phyloP scores from a whole-genome alignment of 1,140 invertebrate species.

The Archegozetes longisetosus region DNA sequence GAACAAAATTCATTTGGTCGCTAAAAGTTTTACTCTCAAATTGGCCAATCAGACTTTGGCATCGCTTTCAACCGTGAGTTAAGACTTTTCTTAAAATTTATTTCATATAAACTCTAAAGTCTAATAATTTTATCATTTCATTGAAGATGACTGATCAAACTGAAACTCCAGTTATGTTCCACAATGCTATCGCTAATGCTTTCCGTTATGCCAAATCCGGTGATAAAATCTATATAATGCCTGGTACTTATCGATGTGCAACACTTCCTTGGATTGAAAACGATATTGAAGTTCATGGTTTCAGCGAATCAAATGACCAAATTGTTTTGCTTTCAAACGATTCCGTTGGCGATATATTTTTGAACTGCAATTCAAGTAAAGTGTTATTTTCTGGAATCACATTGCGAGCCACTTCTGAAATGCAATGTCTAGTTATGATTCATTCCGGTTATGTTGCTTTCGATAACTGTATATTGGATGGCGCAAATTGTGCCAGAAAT shows the following conservation, averaged over 20 bases:
- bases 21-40: background rate
- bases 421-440: slow-evolving; percentile 16
- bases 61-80: background rate
- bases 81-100: background rate
- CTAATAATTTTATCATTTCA: background rate
- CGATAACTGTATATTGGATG: slow-evolving; percentile 15
- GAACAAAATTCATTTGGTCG: slow-evolving; percentile 2
- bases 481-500: background rate
- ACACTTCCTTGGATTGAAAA: slow-evolving; percentile 19
- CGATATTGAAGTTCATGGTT: slow-evolving; percentile 16
- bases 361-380: slow-evolving; percentile 13
- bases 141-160: slow-evolving; percentile 8
- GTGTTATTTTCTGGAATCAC: slow-evolving; percentile 16
- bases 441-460: slow-evolving; percentile 16
- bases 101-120: background rate
- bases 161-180: slow-evolving; percentile 12
- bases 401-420: slow-evolving; percentile 3
- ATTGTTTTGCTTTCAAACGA: slow-evolving; percentile 14
- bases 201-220: slow-evolving; percentile 14
- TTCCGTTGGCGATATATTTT: slow-evolving; percentile 19
- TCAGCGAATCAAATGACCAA: slow-evolving; percentile 1
- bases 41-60: background rate
- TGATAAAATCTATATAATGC: slow-evolving; percentile 19
- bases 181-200: slow-evolving; percentile 14
- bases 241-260: slow-evolving; percentile 18